Base-by-base conservation (phyloP, 1,140 invertebrate species). In the Drosophila auraria region DNA sequence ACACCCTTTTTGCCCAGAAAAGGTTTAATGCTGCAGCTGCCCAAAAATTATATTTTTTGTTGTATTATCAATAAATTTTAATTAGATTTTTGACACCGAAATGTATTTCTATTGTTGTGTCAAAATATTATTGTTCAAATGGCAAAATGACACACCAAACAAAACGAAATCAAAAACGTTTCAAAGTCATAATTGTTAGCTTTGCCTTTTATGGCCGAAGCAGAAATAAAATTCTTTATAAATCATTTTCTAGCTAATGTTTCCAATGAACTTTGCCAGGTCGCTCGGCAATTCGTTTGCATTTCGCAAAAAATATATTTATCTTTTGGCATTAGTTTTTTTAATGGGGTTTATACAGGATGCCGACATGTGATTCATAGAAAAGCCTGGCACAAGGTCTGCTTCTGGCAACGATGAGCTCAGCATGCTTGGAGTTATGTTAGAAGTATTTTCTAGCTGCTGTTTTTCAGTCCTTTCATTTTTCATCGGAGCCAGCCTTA, bases 241-340 rank as follows among this genome's bases (percentile, higher is more conserved):
- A 89, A 79, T 89, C 73, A 84, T 84, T 83, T 60, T 62, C 74
- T 82, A 75, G 81, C 73, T 69, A 51, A 59, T 72, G 75, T 50
- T 86, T 89, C 84, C 84, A 82, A 72, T 76, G 86, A 89, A 89
- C 84, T 89, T 75, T 72, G 83, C 62, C 83, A 69, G 75, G 78
- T 38, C 23, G 44, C 50, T 63, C 75, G 79, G 79, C 79, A 78
- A 87, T 87, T 83, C 72, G 71, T 87, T 87, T 87, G 83, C 64
- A 83, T 87, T 87, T 62, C 42, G 57, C 63, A 17, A 20, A 38
- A 25, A 59, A 50, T 36, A 36, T 70, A 61, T 73, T 73, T 61
- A 50, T 73, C 56, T 49, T 58, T 63, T 50, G 45, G 62, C 44
- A 80, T 70, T 75, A 66, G 61, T 9, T 64, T 61, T 84, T 63